Evolutionary conservation across 2,797 vertebrate genomes (phyloP).

Genomic region (Crocidura indochinensis): DNA sequence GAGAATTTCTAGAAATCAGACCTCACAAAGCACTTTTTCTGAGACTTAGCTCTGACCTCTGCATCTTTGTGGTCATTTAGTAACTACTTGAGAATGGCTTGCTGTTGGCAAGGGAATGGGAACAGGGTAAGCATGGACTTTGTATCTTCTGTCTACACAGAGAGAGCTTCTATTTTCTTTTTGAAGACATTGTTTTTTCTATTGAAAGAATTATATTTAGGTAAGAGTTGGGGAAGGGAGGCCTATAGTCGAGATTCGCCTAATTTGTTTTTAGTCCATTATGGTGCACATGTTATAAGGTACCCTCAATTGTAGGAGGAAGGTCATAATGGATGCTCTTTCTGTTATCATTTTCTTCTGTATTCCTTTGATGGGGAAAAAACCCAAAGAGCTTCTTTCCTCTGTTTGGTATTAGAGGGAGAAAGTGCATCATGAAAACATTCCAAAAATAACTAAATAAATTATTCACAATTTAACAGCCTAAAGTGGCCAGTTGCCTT

Average conservation of each 20-base stretch:
- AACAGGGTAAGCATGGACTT: background rate
- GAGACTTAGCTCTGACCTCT: background rate
- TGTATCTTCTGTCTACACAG: background rate
- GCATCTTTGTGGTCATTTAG: background rate
- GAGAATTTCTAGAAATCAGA: background rate
- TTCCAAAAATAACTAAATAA: constrained; percentile 34
- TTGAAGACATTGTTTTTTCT: background rate
- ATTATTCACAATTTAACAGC: constrained; percentile 64
- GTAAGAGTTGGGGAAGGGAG: background rate
- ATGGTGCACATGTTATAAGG: background rate
- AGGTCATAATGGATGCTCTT: background rate
- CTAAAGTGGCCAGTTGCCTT: constrained; percentile 50
- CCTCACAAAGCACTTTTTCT: background rate
- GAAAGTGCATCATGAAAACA: constrained; percentile 6
- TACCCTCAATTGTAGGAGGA: background rate
- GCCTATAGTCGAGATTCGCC: background rate
- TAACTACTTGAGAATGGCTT: background rate
- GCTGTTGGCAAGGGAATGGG: too few relatives aligned
- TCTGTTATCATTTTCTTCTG: constrained; percentile 1
- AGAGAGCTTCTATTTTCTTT: background rate
- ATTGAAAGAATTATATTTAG: constrained; percentile 3
- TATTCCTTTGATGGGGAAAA: background rate
- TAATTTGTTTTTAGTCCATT: constrained; percentile 32
- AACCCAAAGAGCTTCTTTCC: background rate
- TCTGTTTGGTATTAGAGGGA: background rate